phyloP scores from a whole-genome alignment of 35 echinoderm and acorn worm species.

The Patiria miniata region DNA sequence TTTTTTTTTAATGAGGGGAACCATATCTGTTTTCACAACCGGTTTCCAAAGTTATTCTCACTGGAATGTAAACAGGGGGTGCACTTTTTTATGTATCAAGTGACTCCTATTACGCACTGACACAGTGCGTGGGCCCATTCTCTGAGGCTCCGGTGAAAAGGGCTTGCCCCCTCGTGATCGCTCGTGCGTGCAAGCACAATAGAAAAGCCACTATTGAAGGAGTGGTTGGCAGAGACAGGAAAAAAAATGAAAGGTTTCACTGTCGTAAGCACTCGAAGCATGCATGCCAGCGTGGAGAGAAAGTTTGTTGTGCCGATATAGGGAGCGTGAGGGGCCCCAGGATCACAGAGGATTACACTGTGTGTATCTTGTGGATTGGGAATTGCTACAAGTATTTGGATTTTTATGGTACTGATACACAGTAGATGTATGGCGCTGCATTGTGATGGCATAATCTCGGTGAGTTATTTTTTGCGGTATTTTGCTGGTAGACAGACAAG shows the following conservation, averaged over 20 bases:
- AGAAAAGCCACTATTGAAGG: slow-evolving; percentile 8
- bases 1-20: no score
- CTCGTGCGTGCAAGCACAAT: background rate
- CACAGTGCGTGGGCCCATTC: background rate
- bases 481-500: no score
- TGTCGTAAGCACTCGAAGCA: background rate
- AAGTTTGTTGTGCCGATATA: background rate
- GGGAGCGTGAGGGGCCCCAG: background rate
- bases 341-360: slow-evolving; percentile 2
- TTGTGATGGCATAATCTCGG: no score
- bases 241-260: background rate
- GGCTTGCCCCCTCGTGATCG: background rate
- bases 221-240: background rate
- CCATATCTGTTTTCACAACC: no score
- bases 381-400: background rate
- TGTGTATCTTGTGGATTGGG: background rate
- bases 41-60: background rate
- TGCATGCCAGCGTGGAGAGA: background rate
- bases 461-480: no score
- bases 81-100: background rate
- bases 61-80: slow-evolving; percentile 11
- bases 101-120: background rate
- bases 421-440: no score
- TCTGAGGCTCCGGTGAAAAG: background rate
- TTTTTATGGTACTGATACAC: background rate